Conservation (phyloP, 2,113 vertebrate species). For the Cnemophilus loriae region DNA sequence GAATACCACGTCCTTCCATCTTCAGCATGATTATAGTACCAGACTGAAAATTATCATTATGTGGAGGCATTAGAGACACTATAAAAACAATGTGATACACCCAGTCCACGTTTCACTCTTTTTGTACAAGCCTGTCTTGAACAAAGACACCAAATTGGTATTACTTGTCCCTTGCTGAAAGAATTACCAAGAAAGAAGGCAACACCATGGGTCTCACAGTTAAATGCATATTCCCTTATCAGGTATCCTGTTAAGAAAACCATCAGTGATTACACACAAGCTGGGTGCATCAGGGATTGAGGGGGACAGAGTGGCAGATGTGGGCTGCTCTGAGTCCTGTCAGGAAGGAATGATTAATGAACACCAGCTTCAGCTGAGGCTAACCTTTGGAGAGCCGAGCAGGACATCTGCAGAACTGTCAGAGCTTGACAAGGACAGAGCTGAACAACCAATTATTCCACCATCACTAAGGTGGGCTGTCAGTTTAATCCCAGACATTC, state of each 20-base stretch:
- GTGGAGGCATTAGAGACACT: not conserved
- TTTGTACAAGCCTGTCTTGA: not conserved
- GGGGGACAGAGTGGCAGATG: slow-evolving; percentile 93
- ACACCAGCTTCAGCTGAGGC: slow-evolving; percentile 95
- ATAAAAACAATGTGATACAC: not conserved
- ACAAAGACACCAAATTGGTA: not conserved
- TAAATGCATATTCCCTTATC: slow-evolving; percentile 27
- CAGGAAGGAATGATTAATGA: slow-evolving; percentile 99
- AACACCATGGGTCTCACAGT: not conserved
- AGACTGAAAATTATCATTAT: not conserved
- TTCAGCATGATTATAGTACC: not conserved
- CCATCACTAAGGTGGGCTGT: slow-evolving; percentile 99
- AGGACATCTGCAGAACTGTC: slow-evolving; percentile 99
- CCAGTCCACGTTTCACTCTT: not conserved
- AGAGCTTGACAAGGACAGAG: slow-evolving; percentile 99
- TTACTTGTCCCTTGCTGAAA: not conserved
- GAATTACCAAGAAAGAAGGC: not conserved
- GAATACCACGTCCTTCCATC: not conserved
- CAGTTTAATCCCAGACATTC: slow-evolving; percentile 99
- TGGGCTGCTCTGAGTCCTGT: slow-evolving; percentile 96
- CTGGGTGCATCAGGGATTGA: slow-evolving; percentile 84
- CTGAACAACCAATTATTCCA: slow-evolving; percentile 99
- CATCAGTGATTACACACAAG: slow-evolving; percentile 69
- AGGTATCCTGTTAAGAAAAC: slow-evolving; percentile 38
- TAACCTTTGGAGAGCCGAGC: slow-evolving; percentile 99